Evolutionary conservation across 2,113 vertebrate species (phyloP).

Genomic region (Pholis gunnellus): DNA sequence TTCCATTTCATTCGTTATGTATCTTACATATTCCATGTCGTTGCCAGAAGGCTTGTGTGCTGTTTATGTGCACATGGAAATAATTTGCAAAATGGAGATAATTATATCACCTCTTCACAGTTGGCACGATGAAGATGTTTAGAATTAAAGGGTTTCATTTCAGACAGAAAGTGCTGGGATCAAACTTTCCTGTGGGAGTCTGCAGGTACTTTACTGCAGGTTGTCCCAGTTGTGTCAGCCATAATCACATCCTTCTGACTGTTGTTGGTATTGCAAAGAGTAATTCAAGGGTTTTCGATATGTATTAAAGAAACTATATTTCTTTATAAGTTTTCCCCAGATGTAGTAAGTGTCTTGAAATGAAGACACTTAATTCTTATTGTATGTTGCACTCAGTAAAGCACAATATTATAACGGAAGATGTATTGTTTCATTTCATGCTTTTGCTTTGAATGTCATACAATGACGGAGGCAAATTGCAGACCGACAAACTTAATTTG

Average conservation of each 20-base stretch:
- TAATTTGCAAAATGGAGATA: slow-evolving; percentile 47
- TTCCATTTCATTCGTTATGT: slow-evolving; percentile 34
- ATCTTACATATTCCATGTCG: slow-evolving; percentile 23
- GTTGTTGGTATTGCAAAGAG: slow-evolving; percentile 16
- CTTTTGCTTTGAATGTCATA: slow-evolving; percentile 37
- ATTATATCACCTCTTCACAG: slow-evolving; percentile 48
- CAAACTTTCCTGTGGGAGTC: slow-evolving; percentile 21
- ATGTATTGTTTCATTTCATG: slow-evolving; percentile 42
- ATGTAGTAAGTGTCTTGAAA: slow-evolving; percentile 22
- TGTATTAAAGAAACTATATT: slow-evolving; percentile 13
- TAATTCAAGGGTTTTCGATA: slow-evolving; percentile 19
- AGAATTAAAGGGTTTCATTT: slow-evolving; percentile 30
- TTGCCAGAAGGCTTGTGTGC: slow-evolving; percentile 48
- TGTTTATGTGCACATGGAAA: slow-evolving; percentile 42
- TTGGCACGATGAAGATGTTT: slow-evolving; percentile 29
- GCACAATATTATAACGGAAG: neutral
- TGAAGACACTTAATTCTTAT: slow-evolving; percentile 37
- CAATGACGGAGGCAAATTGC: slow-evolving; percentile 42
- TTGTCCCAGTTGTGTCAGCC: slow-evolving; percentile 16
- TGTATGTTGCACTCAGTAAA: slow-evolving; percentile 3
- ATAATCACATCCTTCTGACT: neutral
- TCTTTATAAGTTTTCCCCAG: slow-evolving; percentile 12
- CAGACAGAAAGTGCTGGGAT: slow-evolving; percentile 20
- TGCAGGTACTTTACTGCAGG: slow-evolving; percentile 9
- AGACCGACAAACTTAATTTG: slow-evolving; percentile 51